phyloP scores from a whole-genome alignment of 2,797 vertebrate species.

The Loriculus beryllinus region DNA sequence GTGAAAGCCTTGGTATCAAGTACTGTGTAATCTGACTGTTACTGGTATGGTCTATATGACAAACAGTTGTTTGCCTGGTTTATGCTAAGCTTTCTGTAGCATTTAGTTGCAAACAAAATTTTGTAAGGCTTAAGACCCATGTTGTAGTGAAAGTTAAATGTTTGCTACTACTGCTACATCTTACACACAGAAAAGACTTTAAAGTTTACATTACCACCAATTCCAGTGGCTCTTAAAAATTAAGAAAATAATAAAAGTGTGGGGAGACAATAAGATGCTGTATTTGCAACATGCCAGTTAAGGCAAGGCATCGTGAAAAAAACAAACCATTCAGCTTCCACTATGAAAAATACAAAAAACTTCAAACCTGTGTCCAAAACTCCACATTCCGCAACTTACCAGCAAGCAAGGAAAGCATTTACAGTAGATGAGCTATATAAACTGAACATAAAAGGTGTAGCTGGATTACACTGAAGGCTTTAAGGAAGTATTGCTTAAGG shows the following conservation, averaged over 20 bases:
- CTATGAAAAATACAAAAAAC: not conserved
- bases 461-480: not conserved
- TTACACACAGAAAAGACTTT: not conserved
- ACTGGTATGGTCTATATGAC: not conserved
- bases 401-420: not conserved
- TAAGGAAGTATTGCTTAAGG: not conserved
- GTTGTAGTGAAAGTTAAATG: not conserved
- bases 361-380: not conserved
- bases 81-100: not conserved
- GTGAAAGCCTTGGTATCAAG: not conserved
- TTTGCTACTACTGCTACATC: not conserved
- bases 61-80: not conserved
- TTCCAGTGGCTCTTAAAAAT: not conserved
- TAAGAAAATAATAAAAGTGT: fast-evolving
- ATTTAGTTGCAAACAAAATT: not conserved
- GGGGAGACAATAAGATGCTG: fast-evolving
- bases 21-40: not conserved
- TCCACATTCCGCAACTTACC: not conserved
- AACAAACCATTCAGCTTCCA: not conserved
- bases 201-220: not conserved
- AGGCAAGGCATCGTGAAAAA: not conserved
- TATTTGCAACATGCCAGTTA: not conserved
- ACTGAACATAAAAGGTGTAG: not conserved
- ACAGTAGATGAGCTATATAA: not conserved
- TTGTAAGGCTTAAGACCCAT: not conserved